Base-by-base conservation (phyloP, 2,888 invertebrate genomes). In the Ophion ventricosus region DNA sequence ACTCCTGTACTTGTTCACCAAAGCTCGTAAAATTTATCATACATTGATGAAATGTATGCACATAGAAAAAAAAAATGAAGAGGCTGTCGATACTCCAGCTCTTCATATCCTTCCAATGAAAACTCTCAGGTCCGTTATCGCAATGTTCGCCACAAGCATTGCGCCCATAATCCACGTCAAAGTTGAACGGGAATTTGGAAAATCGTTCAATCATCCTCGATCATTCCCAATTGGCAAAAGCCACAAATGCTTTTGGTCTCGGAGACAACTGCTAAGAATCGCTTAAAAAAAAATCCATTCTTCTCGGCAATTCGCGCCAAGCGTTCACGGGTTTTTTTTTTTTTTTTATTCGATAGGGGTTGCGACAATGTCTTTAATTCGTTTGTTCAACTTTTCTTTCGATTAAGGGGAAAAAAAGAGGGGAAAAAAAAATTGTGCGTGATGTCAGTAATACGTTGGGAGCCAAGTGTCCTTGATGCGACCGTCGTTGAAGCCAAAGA, bases 381-480 rank as follows among this genome's bases (percentile, higher is more conserved):
- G 14, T 67, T 67, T 59, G 11, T 80, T 64, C 29, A 66, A 59
- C n/a, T 59, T 59, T 59, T 43, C 43, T 59, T 80, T 66, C 87
- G 87, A 66, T 35, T 66, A 43, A 5, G 56, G 56, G 43, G 56
- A 70, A 72, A 43, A 69, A 64, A 54, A 63, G 17, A 17, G 63
- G 57, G 56, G 49, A 64, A 69, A 35, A 23, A 43, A 67, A 80
- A 83, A 80, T 87, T 87, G 90, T 90, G 91, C 90, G 92, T 91
- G 92, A 90, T 92, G 91, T 84, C 91, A 91, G 90, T 91, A 91
- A 91, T 92, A 91, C 92, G 92, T 92, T 91, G 92, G 93, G 93
- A 93, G 93, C 92, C 92, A 93, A 93, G 93, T 93, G 93, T 93
- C 93, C 93, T 93, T 93, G 92, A 92, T 93, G 93, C 93, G 93